Conservation (phyloP, 2,888 invertebrate species). For the Agonopterix subpropinquella region DNA sequence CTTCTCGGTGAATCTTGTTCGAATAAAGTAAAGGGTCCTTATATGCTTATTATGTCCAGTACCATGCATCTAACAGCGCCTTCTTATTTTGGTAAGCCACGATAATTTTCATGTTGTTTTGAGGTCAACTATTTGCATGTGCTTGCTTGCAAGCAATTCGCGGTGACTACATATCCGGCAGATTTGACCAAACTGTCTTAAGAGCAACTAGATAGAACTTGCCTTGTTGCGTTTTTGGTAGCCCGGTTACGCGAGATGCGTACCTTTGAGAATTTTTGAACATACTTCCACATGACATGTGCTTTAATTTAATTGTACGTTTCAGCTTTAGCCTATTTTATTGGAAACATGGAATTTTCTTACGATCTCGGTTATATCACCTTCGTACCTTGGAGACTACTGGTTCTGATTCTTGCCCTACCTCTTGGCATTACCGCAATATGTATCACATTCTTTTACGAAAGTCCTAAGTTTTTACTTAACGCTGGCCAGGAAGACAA, state of each 20-base stretch:
- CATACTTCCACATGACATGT: neutral
- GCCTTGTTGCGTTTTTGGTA: neutral
- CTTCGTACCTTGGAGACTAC: slow-evolving; percentile 36
- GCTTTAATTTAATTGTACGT: neutral
- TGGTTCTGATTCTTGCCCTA: slow-evolving; percentile 45
- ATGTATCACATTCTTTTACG: slow-evolving; percentile 73
- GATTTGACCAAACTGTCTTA: neutral
- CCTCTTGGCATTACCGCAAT: slow-evolving; percentile 74
- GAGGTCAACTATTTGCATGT: neutral
- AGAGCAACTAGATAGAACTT: neutral
- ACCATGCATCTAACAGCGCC: slow-evolving; percentile 2
- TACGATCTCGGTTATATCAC: slow-evolving; percentile 23
- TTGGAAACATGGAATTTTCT: slow-evolving; percentile 23
- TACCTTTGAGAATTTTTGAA: neutral
- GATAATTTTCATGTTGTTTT: neutral
- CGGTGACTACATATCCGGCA: neutral
- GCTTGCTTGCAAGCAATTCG: neutral
- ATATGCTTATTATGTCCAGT: slow-evolving; percentile 29
- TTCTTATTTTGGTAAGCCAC: slow-evolving; percentile 7
- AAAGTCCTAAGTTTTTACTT: slow-evolving; percentile 83
- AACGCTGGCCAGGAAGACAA: slow-evolving; percentile 72
- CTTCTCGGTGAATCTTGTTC: slow-evolving; percentile 59
- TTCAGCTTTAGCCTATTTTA: slow-evolving; percentile 24
- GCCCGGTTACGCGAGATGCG: neutral
- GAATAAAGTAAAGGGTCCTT: slow-evolving; percentile 21